Conservation (phyloP, 2,888 invertebrate genomes). For the Nymphalis c-album region DNA sequence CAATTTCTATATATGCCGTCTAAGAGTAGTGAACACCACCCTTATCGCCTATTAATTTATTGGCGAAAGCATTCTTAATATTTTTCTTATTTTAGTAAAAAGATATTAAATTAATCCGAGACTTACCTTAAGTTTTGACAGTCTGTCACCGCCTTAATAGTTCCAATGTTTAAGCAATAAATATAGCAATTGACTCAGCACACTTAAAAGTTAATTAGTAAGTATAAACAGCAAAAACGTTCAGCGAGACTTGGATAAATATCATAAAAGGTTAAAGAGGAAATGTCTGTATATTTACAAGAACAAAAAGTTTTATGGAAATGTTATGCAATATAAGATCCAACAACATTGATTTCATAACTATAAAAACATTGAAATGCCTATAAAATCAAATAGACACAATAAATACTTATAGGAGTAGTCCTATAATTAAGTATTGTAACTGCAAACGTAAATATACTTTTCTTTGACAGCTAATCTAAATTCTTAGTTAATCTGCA, state of each 20-base stretch:
- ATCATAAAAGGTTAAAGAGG: slow-evolving; percentile 38
- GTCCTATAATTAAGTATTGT: no score
- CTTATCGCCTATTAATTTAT: no score
- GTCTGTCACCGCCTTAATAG: not conserved
- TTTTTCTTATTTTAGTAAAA: not conserved
- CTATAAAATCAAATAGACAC: no score
- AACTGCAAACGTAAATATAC: no score
- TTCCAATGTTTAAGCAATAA: slow-evolving; percentile 23
- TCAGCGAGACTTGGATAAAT: slow-evolving; percentile 25
- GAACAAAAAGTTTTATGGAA: not conserved
- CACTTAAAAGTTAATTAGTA: slow-evolving; percentile 31
- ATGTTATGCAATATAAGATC: not conserved
- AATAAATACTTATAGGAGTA: no score
- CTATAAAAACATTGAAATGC: no score
- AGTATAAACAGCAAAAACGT: slow-evolving; percentile 24
- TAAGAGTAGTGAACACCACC: no score
- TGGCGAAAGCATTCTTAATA: no score
- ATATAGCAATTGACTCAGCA: slow-evolving; percentile 24
- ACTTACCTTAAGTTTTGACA: not conserved
- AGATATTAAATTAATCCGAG: not conserved
- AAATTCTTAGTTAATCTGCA: no score
- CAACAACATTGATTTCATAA: no score
- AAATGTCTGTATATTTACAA: slow-evolving; percentile 31
- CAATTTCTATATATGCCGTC: no score
- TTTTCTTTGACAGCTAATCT: no score